phyloP scores from a whole-genome alignment of 2,113 vertebrate genomes.

The Indicator indicator region DNA sequence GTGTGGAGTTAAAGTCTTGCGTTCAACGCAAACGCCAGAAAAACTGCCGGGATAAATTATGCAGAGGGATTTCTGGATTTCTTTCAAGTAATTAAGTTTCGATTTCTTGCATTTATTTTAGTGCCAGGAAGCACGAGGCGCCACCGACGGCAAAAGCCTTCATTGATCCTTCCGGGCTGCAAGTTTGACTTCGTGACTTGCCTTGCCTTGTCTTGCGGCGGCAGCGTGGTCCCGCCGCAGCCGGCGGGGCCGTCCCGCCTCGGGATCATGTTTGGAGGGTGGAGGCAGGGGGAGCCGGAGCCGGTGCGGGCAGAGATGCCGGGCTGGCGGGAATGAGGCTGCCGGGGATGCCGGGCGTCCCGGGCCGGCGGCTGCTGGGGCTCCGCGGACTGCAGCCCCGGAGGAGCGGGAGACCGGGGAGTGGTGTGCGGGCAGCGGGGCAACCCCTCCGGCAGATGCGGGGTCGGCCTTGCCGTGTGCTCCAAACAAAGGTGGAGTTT shows the following conservation, averaged over 20 bases:
- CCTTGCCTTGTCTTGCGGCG: conserved; percentile 64
- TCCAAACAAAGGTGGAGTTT: conserved; percentile 63
- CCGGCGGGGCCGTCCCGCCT: not conserved
- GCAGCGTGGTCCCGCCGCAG: not conserved
- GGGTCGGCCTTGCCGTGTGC: not conserved
- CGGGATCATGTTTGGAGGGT: not conserved
- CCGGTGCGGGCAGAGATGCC: not conserved
- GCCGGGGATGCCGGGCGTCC: not conserved
- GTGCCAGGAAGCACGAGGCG: conserved; percentile 75
- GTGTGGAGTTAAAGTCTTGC: conserved; percentile 27
- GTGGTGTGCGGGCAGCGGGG: not conserved
- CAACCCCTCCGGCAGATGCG: not conserved
- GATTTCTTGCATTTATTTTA: conserved; percentile 81
- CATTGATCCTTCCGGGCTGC: conserved; percentile 73
- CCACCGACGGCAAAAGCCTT: conserved; percentile 68
- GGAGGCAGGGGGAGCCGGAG: not conserved
- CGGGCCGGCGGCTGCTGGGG: not conserved
- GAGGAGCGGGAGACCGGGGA: not conserved
- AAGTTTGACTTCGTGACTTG: conserved; percentile 76
- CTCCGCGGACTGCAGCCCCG: not conserved
- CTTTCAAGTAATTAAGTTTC: conserved; percentile 85
- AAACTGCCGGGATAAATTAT: conserved; percentile 76
- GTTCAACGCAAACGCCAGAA: conserved; percentile 43
- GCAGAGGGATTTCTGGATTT: conserved; percentile 82
- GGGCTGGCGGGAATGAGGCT: no score